Base-by-base conservation (phyloP, 1,140 invertebrate species). In the Probaryconus sp. region DNA sequence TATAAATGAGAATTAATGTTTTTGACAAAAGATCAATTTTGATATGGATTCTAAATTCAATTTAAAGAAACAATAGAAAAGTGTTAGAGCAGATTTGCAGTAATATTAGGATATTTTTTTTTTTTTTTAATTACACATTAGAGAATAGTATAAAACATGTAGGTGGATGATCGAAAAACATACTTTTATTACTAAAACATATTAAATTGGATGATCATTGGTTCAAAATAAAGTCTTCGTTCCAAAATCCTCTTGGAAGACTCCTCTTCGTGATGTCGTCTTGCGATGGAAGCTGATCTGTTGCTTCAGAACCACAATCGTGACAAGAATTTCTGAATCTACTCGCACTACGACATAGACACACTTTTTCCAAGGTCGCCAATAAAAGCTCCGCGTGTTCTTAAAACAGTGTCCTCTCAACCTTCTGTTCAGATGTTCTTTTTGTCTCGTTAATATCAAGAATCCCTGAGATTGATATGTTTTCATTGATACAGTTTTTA, bases 401-500 rank as follows among this genome's bases (percentile, higher is more conserved):
- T n/a, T n/a, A n/a, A n/a, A n/a, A n/a, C n/a, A n/a, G n/a, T n/a
- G n/a, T n/a, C n/a, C n/a, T n/a, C n/a, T n/a, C 7, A 2, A 17
- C 26, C 16, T 9, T 56, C 50, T 40, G 50, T 33, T 67, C 50
- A 13, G 6, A n/a, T n/a, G n/a, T n/a, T n/a, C n/a, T 28, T 47
- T 65, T 43, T 51, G 20, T 17, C 7, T 48, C 16, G 10, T 58
- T 68, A 55, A 70, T 55, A 63, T 63, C 56, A 70, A 63, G 35
- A 10, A 50, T 70, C 67, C 67, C 67, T 70, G 67, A 70, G 67
- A 56, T 70, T 56, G 53, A 63, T 70, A 70, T 63, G 50, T 63
- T 50, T 9, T 51, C 43, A 56, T 11, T 47, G 18, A 3, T n/a
- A 60, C 5, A 45, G 6, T 3, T 48, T 20, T 42, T 55, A 50